These are phyloP conservation scores for Sinodicranocentrus sp. DNA, from an alignment of 2,888 invertebrate species.

Conservation along the genomic window DNA sequence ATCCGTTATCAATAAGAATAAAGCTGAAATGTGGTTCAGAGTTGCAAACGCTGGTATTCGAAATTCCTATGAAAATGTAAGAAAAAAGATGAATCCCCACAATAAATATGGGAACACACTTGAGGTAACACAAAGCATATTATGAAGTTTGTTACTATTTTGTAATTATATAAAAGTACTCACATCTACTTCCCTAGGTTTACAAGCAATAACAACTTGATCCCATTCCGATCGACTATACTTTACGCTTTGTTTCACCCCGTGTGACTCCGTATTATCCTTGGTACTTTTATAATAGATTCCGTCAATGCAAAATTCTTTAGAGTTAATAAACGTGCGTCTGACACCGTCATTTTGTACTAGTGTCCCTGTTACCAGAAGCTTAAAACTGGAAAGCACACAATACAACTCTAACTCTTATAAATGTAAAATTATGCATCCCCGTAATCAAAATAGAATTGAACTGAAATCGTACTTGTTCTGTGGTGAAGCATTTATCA, in stretches of 20 bases:
- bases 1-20: slow-evolving; percentile 52
- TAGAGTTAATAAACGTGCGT: not conserved
- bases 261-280: no score
- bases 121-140: no score
- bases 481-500: slow-evolving; percentile 17
- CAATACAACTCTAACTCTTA: no score
- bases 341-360: slow-evolving; percentile 1
- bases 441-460: no score
- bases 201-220: slow-evolving; percentile 56
- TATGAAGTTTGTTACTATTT: not conserved
- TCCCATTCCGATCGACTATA: slow-evolving; percentile 56
- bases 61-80: slow-evolving; percentile 13
- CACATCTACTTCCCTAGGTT: slow-evolving; percentile 20
- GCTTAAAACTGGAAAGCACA: slow-evolving; percentile 36
- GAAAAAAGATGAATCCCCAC: not conserved
- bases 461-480: slow-evolving; percentile 18
- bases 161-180: not conserved
- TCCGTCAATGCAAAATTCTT: slow-evolving; percentile 57
- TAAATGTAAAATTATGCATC: no score
- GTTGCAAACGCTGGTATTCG: slow-evolving; percentile 24
- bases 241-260: not conserved
- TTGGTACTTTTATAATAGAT: not conserved
- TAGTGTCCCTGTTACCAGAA: slow-evolving; percentile 27
- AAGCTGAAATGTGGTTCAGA: slow-evolving; percentile 41
- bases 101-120: no score